A percentile compares a stretch with the other conserved stretches of the same genome.
These are phyloP conservation scores for Myopa tessellatipennis DNA, from an alignment of 2,888 invertebrate species.

Conservation along the genomic window DNA sequence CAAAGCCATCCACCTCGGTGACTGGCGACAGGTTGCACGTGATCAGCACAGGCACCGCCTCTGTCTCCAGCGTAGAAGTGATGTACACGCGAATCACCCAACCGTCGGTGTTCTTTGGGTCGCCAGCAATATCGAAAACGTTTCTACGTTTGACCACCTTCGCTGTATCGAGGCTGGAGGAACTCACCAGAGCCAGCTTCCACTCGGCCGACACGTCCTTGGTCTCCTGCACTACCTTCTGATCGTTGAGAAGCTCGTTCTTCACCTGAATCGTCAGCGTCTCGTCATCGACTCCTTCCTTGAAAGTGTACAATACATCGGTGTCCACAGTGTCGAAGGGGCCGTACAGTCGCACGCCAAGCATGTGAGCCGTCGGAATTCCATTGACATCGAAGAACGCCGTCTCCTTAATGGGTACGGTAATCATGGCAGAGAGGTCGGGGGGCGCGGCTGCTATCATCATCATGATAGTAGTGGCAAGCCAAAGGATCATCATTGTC, in stretches of 20 bases:
- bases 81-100: not conserved
- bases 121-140: not conserved
- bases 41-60: conserved; percentile 42
- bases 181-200: not conserved
- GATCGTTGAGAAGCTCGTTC: not conserved
- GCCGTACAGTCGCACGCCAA: not conserved
- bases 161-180: not conserved
- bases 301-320: not conserved
- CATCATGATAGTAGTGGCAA: not conserved
- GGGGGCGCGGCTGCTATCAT: not conserved
- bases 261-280: not conserved
- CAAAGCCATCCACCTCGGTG: conserved; percentile 26
- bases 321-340: conserved; percentile 4
- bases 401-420: not conserved
- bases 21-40: conserved; percentile 33
- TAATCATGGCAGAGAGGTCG: not conserved
- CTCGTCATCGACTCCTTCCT: not conserved
- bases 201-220: not conserved
- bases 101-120: not conserved
- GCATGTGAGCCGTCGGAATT: not conserved
- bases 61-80: not conserved
- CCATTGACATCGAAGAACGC: not conserved
- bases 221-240: not conserved
- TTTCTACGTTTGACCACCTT: not conserved
- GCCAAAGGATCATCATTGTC: not conserved